Evolutionary conservation across 2,113 vertebrate species (phyloP).

Genomic region (Phaethornis superciliosus): DNA sequence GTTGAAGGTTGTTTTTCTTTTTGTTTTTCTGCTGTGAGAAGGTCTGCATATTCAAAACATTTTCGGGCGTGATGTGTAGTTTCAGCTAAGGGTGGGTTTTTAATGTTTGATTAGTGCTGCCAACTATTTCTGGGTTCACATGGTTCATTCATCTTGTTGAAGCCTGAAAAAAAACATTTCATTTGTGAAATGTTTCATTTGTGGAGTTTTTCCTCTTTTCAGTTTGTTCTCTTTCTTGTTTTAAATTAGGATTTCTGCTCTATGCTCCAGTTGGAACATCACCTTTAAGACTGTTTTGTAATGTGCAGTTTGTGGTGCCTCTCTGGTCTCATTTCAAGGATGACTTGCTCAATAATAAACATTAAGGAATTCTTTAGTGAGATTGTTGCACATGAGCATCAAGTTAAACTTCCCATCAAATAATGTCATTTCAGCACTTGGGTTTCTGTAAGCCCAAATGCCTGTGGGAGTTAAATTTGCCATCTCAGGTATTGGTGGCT

Average conservation of each 20-base stretch:
- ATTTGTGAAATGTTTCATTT: no score
- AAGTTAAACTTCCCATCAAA: not conserved
- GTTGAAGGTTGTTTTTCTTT: not conserved
- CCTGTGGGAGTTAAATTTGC: not conserved
- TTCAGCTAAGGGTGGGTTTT: conserved; percentile 20
- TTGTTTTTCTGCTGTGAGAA: not conserved
- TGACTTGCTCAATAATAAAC: not conserved
- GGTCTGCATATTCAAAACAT: conserved; percentile 1
- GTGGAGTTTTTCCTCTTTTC: not conserved
- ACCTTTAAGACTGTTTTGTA: not conserved
- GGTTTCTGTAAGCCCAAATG: not conserved
- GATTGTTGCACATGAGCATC: not conserved
- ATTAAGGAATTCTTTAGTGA: not conserved
- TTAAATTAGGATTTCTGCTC: not conserved
- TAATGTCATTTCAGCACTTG: not conserved
- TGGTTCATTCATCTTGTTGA: not conserved
- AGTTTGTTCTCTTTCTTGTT: conserved; percentile 1
- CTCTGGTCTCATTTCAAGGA: not conserved
- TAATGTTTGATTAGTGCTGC: conserved; percentile 37
- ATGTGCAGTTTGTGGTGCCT: not conserved
- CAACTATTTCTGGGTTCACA: conserved; percentile 48
- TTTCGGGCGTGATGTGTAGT: not conserved
- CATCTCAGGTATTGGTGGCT: not conserved
- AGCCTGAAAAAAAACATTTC: conserved; percentile 37
- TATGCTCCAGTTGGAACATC: not conserved